phyloP scores from a whole-genome alignment of 2,797 vertebrate species.

The Sebastes taczanowskii region DNA sequence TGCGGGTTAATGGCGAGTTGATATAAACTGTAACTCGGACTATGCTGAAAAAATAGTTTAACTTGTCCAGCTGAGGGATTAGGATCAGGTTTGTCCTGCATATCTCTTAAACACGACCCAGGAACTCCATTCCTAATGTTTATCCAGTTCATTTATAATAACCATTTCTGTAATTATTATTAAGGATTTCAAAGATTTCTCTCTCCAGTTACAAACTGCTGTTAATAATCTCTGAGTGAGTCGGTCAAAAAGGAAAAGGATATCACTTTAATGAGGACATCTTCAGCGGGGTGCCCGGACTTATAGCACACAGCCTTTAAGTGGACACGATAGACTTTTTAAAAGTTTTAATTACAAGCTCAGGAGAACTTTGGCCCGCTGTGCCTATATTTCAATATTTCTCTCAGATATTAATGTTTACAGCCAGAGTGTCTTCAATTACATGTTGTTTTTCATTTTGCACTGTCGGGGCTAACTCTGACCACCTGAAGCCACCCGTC shows the following conservation, averaged over 20 bases:
- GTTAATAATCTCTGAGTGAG: slow-evolving; percentile 13
- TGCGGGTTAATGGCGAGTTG: slow-evolving; percentile 21
- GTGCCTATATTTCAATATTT: slow-evolving; percentile 47
- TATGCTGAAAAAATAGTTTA: slow-evolving; percentile 21
- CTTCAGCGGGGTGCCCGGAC: background rate
- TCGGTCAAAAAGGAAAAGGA: slow-evolving; percentile 8
- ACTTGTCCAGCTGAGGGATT: slow-evolving; percentile 2
- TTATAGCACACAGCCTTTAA: slow-evolving; percentile 16
- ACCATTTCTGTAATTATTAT: background rate
- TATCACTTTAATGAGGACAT: slow-evolving; percentile 17
- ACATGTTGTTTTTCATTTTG: slow-evolving; percentile 22
- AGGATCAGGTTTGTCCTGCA: background rate
- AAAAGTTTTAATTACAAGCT: slow-evolving; percentile 51
- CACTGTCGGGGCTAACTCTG: slow-evolving; percentile 1
- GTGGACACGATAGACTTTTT: slow-evolving; percentile 17
- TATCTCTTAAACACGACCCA: background rate
- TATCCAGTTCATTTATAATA: background rate
- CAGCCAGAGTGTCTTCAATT: slow-evolving; percentile 9
- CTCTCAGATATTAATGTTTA: slow-evolving; percentile 57
- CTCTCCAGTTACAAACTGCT: background rate
- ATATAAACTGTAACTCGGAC: slow-evolving; percentile 8
- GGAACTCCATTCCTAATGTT: background rate
- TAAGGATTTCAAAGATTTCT: background rate
- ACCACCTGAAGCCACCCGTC: slow-evolving; percentile 4
- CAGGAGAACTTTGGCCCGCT: slow-evolving; percentile 7